phyloP scores from a whole-genome alignment of 1,140 invertebrate genomes.

The Drosophila pachea region DNA sequence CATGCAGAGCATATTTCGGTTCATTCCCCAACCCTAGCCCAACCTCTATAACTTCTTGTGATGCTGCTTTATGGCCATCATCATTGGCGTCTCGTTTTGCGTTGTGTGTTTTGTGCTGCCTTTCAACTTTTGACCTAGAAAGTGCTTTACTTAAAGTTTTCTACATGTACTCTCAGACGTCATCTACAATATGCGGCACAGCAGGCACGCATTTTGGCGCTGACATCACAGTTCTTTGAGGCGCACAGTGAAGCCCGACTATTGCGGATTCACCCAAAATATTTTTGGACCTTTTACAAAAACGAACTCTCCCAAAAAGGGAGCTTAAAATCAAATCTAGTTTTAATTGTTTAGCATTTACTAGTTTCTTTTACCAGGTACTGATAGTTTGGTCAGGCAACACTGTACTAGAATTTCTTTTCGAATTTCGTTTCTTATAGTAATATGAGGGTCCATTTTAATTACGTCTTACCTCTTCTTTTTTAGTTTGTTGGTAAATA shows the following conservation, averaged over 20 bases:
- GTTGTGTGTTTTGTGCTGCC: slow-evolving; percentile 22
- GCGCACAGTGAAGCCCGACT: neutral
- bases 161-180: slow-evolving; percentile 36
- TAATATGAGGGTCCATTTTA: slow-evolving; percentile 6
- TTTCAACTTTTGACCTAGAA: slow-evolving; percentile 75
- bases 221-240: slow-evolving; percentile 53
- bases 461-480: slow-evolving; percentile 20
- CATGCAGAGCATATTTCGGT: slow-evolving; percentile 42
- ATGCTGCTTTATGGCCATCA: slow-evolving; percentile 31
- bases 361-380: slow-evolving; percentile 20
- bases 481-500: neutral
- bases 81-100: slow-evolving; percentile 33
- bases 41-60: slow-evolving; percentile 30
- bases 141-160: slow-evolving; percentile 62
- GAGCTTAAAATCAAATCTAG: too few relatives aligned
- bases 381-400: neutral
- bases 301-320: too few relatives aligned
- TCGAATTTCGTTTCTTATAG: slow-evolving; percentile 1
- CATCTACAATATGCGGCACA: slow-evolving; percentile 46
- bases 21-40: too few relatives aligned
- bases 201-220: slow-evolving; percentile 41
- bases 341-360: too few relatives aligned
- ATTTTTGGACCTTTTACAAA: too few relatives aligned
- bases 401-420: neutral
- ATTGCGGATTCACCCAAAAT: neutral